Evolutionary conservation across 2,888 invertebrate genomes (phyloP), one percentile per base, ranked within the genome.

Genomic region (Colletes collaris): DNA sequence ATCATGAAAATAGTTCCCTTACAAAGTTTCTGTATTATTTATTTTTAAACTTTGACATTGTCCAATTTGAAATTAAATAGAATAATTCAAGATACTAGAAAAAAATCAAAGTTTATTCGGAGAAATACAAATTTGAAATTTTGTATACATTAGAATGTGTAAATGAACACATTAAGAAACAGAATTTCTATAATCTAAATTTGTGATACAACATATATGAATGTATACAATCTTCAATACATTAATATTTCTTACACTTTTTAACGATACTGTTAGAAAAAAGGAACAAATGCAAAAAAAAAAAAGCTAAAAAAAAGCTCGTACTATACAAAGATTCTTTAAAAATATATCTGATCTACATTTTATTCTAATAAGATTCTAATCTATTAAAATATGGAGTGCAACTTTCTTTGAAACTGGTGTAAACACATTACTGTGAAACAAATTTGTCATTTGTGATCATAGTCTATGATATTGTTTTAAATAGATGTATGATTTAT

Each of bases 231-330:
- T 59, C 68, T 67, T 58, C 19, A 68, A 74, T 76, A 65, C 64
- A 77, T 77, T 73, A 63, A 80, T 76, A 85, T 85, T 80, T 85
- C 73, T 74, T 73, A 81, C 69, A 66, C 68, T 81, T 83, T 85
- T 75, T 82, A 27, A 64, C 70, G 53, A 70, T 85, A 62, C 60
- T 74, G 53, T 59, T 62, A 46, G 37, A 63, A 50, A 65, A 65
- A 63, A 50, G 11, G 13, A 66, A 83, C 37, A 79, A 66, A 75
- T 79, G 59, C 76, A 70, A 72, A 65, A 64, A n/a, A n/a, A n/a
- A 72, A 37, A 56, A 56, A 37, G 37, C 19, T 4, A n/a, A 64
- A 37, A 66, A 50, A 44, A 63, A 49, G 58, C 69, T 70, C 49
- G n/a, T 73, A 76, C 74, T 80, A 73, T 68, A 79, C 37, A 58